phyloP scores from a whole-genome alignment of 2,113 vertebrate genomes.

The western clawed frog (Xenopus tropicalis) region UCB_Xtro_10.0 CM004447.2:5487501-5488000 shows the following conservation, averaged over 20 bases:
- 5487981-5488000: no score
- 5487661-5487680: not conserved
- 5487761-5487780: not conserved
- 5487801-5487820: not conserved
- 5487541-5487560: not conserved
- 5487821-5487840: not conserved
- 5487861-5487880: no score
- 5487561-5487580: not conserved
- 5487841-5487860: not conserved
- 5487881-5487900: no score
- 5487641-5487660: not conserved
- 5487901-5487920: no score
- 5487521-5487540: not conserved
- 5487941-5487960: no score
- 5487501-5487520: not conserved
- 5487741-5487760: not conserved
- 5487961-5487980: no score
- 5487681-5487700: not conserved
- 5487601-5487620: not conserved
- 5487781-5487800: no score
- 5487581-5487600: not conserved
- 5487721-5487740: not conserved
- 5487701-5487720: not conserved
- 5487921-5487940: no score
- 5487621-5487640: not conserved